Conservation (phyloP, 2,888 invertebrate species). For the Plebejus melissa region DNA sequence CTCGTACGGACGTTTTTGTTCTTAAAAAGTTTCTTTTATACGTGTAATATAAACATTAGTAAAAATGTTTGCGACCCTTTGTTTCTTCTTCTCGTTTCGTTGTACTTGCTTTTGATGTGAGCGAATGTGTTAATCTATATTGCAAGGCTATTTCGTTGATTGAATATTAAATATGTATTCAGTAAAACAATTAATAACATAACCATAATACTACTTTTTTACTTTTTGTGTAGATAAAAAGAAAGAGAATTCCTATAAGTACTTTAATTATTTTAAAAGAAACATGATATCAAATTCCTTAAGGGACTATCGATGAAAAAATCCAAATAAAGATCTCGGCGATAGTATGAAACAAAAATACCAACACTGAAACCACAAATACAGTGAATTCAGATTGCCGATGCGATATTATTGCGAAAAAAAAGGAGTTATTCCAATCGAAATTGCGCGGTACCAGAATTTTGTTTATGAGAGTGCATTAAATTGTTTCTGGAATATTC, state of each 20-base stretch:
- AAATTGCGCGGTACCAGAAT: slow-evolving; percentile 2
- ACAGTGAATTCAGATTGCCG: neutral
- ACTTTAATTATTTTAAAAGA: neutral
- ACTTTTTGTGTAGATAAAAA: neutral
- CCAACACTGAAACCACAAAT: neutral
- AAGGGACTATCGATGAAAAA: neutral
- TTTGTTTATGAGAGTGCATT: slow-evolving; percentile 9
- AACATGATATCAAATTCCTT: no score
- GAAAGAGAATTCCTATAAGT: neutral
- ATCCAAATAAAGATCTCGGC: neutral
- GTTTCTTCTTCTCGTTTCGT: neutral
- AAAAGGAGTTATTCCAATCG: slow-evolving; percentile 1
- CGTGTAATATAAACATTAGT: slow-evolving; percentile 16
- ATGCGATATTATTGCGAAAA: neutral
- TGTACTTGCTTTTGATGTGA: neutral
- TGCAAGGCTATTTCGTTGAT: neutral
- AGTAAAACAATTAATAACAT: neutral
- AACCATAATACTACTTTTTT: neutral
- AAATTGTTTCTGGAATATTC: slow-evolving; percentile 3
- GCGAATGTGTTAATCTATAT: neutral
- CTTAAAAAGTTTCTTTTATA: slow-evolving; percentile 19
- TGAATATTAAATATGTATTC: neutral
- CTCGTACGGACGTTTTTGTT: slow-evolving; percentile 12
- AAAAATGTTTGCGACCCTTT: slow-evolving; percentile 2
- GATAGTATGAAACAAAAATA: neutral